phyloP scores from a whole-genome alignment of 2,797 vertebrate genomes.

The Micrastur ruficollis region DNA sequence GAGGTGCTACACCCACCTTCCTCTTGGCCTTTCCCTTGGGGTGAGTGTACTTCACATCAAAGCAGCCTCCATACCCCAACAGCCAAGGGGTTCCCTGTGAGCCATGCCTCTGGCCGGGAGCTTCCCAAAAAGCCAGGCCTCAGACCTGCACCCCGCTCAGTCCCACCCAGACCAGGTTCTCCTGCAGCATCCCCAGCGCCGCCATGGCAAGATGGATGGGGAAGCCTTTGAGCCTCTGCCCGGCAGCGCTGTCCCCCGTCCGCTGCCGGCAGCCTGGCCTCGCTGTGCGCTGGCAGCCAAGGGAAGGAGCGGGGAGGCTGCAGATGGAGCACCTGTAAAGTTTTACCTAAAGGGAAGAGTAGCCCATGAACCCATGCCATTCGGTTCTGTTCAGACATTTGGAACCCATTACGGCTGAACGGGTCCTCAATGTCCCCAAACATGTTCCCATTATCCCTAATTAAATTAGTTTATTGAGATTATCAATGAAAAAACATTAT shows the following conservation, averaged over 20 bases:
- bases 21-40: background rate
- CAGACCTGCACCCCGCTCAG: background rate
- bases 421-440: constrained; percentile 6
- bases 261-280: background rate
- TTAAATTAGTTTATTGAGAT: constrained; percentile 27
- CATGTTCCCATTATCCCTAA: constrained; percentile 28
- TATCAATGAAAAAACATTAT: constrained; percentile 45
- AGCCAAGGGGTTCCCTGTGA: background rate
- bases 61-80: background rate
- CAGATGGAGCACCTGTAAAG: background rate
- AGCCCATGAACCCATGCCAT: background rate
- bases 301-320: background rate
- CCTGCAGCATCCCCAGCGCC: background rate
- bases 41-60: background rate
- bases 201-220: too few relatives aligned
- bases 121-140: background rate
- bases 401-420: background rate
- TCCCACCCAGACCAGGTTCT: background rate
- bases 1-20: background rate
- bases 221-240: background rate
- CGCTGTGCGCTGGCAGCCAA: background rate
- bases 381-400: constrained; percentile 2
- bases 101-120: background rate
- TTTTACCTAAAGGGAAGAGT: background rate
- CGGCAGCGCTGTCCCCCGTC: background rate